These are phyloP conservation scores for Spinus pinus DNA, from an alignment of 2,797 vertebrate genomes.

Conservation along the genomic window DNA sequence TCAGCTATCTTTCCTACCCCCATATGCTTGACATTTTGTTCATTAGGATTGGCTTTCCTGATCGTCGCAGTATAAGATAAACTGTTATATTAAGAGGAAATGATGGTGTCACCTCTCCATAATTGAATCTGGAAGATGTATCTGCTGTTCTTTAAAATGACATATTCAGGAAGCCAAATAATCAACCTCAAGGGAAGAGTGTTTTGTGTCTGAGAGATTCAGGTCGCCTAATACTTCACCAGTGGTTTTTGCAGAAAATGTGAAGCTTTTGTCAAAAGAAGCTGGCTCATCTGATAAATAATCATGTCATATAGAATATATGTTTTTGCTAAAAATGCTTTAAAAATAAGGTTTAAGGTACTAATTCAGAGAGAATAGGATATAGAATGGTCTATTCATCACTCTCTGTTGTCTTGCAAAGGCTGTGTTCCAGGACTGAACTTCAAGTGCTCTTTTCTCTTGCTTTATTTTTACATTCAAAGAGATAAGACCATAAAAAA, in stretches of 20 bases:
- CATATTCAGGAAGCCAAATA: constrained; percentile 62
- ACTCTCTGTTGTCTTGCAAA: constrained; percentile 57
- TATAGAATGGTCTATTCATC: constrained; percentile 82
- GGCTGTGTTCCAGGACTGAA: not conserved
- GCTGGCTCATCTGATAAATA: constrained; percentile 78
- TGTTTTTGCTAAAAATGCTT: constrained; percentile 79
- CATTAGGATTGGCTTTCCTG: constrained; percentile 66
- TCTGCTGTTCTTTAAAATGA: constrained; percentile 67
- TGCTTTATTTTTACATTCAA: not conserved
- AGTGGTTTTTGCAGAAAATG: constrained; percentile 11
- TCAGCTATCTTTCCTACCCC: constrained; percentile 62
- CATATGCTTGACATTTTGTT: constrained; percentile 67
- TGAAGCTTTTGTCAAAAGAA: constrained; percentile 48
- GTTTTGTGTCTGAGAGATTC: constrained; percentile 7
- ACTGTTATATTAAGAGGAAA: constrained; percentile 78
- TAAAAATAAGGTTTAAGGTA: constrained; percentile 82
- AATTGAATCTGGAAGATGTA: constrained; percentile 79
- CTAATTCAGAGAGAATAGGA: constrained; percentile 67
- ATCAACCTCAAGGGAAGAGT: constrained; percentile 48
- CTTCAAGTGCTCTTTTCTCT: not conserved
- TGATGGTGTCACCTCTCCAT: constrained; percentile 61
- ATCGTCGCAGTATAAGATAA: constrained; percentile 73
- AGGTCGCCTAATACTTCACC: not conserved
- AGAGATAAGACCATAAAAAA: not conserved
- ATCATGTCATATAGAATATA: constrained; percentile 80